These are phyloP conservation scores for Psittacula cyanocephala DNA, from an alignment of 2,113 vertebrate genomes.

Conservation along the genomic window DNA sequence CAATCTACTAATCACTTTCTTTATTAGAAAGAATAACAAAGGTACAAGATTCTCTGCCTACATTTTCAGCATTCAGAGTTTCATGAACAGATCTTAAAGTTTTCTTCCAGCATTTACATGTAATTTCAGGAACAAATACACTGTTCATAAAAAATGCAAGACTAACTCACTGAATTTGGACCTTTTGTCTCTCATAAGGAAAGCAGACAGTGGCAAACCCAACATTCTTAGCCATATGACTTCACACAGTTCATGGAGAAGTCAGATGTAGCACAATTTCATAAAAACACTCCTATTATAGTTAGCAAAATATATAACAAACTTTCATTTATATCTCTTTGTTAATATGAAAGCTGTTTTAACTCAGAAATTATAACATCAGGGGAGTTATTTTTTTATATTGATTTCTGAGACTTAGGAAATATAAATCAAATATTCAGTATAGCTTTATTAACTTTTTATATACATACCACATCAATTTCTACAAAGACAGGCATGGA, in stretches of 20 bases:
- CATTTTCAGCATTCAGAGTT: neutral
- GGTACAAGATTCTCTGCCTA: neutral
- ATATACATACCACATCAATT: neutral
- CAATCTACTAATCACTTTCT: neutral
- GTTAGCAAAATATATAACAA: neutral
- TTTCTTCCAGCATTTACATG: neutral
- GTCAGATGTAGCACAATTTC: neutral
- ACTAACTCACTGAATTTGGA: neutral
- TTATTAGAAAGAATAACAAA: neutral
- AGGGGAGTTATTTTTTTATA: neutral
- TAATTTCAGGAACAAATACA: neutral
- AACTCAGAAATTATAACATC: neutral
- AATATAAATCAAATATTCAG: neutral
- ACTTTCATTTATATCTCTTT: neutral
- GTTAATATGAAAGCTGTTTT: neutral
- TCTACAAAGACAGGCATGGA: neutral
- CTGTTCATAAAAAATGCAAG: neutral
- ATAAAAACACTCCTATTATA: neutral
- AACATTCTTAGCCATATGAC: neutral
- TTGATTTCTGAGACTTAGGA: neutral
- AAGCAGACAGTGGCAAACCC: neutral
- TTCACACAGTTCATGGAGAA: neutral
- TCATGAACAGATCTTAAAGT: neutral
- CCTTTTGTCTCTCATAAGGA: neutral
- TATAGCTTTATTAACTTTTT: neutral